Conservation (phyloP, 2,888 invertebrate species). For the Sericinus montela region DNA sequence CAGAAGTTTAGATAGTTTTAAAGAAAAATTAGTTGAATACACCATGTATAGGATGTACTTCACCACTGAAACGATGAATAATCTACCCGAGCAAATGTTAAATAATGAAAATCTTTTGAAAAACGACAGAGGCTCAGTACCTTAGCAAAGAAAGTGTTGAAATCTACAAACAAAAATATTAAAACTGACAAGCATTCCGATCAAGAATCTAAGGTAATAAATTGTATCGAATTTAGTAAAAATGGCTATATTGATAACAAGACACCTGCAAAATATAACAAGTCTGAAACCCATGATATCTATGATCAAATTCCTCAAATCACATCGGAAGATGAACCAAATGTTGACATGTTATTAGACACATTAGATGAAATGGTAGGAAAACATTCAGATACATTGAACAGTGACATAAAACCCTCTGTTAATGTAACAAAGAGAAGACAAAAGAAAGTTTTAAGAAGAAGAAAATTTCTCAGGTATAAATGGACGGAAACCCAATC, state of each 20-base stretch:
- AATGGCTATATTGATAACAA: no score
- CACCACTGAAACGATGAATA: constrained; percentile 2
- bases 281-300: not conserved
- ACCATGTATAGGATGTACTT: constrained; percentile 38
- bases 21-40: constrained; percentile 42
- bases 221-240: no score
- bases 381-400: constrained; percentile 8
- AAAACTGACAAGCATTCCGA: not conserved
- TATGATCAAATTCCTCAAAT: not conserved
- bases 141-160: not conserved
- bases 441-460: constrained; percentile 6
- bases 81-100: not conserved
- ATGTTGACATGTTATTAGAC: constrained; percentile 17
- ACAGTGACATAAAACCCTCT: constrained; percentile 1
- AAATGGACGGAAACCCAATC: not conserved
- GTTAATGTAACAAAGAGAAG: not conserved
- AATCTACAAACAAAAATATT: not conserved
- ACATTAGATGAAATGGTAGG: constrained; percentile 23
- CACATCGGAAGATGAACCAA: not conserved
- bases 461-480: constrained; percentile 7
- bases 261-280: constrained; percentile 3
- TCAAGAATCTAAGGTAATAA: not conserved
- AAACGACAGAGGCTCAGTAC: constrained; percentile 6
- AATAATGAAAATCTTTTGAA: not conserved
- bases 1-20: constrained; percentile 24